Evolutionary conservation across 2,113 vertebrate genomes (phyloP).

Genomic region (Bubalus kerabau): DNA sequence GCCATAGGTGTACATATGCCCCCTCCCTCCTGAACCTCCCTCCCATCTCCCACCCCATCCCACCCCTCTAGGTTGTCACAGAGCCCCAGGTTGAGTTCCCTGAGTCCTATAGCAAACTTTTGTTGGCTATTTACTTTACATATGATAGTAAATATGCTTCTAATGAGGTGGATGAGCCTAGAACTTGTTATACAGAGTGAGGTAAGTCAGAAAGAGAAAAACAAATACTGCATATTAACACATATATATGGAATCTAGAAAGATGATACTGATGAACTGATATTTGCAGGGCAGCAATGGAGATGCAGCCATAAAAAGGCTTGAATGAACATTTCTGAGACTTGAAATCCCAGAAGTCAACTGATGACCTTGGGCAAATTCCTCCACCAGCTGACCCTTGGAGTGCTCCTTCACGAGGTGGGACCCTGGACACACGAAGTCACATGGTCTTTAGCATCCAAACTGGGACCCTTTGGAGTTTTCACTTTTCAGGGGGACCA

Average conservation of each 20-base stretch:
- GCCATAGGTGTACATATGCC: background rate
- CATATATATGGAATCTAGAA: background rate
- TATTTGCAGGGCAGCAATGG: background rate
- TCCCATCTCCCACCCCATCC: background rate
- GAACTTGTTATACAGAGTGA: background rate
- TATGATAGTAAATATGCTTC: background rate
- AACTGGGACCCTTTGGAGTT: fast-evolving
- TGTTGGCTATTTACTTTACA: background rate
- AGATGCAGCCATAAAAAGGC: background rate
- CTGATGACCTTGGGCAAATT: background rate
- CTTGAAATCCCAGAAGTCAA: background rate
- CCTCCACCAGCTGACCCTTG: fast-evolving
- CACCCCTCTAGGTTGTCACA: too few relatives aligned
- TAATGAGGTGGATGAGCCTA: background rate
- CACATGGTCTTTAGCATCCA: fast-evolving
- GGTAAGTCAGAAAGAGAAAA: background rate
- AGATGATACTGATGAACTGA: background rate
- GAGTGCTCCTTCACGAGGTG: fast-evolving
- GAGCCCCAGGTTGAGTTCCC: background rate
- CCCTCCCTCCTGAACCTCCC: background rate
- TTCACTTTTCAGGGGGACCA: fast-evolving
- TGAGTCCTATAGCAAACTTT: background rate
- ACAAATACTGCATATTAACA: background rate
- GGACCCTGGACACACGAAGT: fast-evolving
- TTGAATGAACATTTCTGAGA: background rate